A percentile compares a stretch with the other conserved stretches of the same genome.
phyloP scores from a whole-genome alignment of 2,797 vertebrate genomes.

The Acanthurus leucopareius region DNA sequence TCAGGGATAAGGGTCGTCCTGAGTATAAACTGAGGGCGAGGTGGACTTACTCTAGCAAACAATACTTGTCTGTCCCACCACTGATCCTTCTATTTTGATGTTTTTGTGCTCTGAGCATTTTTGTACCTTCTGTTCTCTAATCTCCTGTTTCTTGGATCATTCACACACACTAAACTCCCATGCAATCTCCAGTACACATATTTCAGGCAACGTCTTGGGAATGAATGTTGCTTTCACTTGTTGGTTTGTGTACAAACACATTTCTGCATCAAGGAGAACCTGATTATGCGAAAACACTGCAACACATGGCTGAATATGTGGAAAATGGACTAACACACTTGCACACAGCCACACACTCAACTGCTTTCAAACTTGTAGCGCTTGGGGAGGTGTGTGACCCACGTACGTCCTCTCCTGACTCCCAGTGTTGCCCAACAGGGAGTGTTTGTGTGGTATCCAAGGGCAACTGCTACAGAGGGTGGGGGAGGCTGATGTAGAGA shows the following conservation, averaged over 20 bases:
- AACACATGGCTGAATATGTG: constrained; percentile 31
- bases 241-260: constrained; percentile 16
- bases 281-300: constrained; percentile 36
- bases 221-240: constrained; percentile 14
- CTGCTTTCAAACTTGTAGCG: constrained; percentile 53
- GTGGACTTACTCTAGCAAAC: constrained; percentile 46
- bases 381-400: constrained; percentile 78
- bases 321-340: constrained; percentile 39
- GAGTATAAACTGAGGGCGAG: constrained; percentile 53
- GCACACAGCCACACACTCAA: constrained; percentile 44
- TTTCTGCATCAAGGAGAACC: constrained; percentile 19
- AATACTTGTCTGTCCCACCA: constrained; percentile 33
- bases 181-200: constrained; percentile 34
- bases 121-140: constrained; percentile 45
- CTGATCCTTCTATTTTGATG: constrained; percentile 14
- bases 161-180: constrained; percentile 16
- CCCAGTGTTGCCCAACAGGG: constrained; percentile 86
- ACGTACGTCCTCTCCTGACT: constrained; percentile 84
- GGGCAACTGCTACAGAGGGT: constrained; percentile 80
- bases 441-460: constrained; percentile 88
- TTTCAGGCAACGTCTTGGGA: constrained; percentile 47
- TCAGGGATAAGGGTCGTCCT: constrained; percentile 61
- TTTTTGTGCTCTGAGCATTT: constrained; percentile 34
- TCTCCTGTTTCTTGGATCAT: constrained; percentile 25
- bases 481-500: constrained; percentile 81